Percentiles rank a stretch among this genome's conserved stretches.
phyloP scores from a whole-genome alignment of 2,797 vertebrate species.

The Enteromius radiatus region DNA sequence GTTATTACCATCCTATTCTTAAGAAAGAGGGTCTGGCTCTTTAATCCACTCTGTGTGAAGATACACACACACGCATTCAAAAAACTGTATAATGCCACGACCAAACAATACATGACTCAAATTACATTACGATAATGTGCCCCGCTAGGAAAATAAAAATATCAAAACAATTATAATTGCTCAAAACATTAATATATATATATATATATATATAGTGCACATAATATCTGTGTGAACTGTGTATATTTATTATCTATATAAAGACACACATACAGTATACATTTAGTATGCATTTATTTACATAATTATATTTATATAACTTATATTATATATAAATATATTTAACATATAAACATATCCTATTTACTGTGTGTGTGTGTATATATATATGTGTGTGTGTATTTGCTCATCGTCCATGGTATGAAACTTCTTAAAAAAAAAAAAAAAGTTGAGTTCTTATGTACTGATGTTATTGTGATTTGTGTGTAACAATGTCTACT shows the following conservation, averaged over 20 bases:
- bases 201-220: background rate
- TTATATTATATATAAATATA: no score
- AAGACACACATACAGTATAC: no score
- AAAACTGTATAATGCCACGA: background rate
- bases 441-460: background rate
- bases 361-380: no score
- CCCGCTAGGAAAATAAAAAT: background rate
- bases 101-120: background rate
- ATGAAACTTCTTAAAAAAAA: background rate
- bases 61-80: constrained; percentile 6
- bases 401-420: background rate
- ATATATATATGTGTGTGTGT: background rate
- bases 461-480: background rate
- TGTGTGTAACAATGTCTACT: constrained; percentile 14
- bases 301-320: no score
- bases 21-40: constrained; percentile 7
- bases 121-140: background rate
- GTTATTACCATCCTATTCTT: constrained; percentile 34
- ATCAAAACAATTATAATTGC: background rate
- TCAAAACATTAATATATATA: background rate
- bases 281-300: no score
- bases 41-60: constrained; percentile 11
- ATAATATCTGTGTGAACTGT: background rate
- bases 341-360: no score
- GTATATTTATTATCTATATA: no score